A percentile compares a stretch with the other conserved stretches of the same genome.
phyloP scores from a whole-genome alignment of 2,888 invertebrate species.

The Brachynemurus nebulosus region DNA sequence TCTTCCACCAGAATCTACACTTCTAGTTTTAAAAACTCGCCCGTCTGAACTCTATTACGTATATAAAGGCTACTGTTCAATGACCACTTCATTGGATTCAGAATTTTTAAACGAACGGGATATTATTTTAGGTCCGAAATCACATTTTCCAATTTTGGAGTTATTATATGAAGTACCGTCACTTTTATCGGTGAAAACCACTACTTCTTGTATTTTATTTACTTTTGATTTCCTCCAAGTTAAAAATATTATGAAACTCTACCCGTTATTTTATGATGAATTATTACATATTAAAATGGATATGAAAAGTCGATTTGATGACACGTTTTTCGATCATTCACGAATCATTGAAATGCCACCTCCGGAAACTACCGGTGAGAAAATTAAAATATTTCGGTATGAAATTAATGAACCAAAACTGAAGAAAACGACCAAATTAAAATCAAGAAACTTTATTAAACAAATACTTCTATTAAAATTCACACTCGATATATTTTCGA shows the following conservation, averaged over 20 bases:
- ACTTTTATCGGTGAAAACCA: conserved; percentile 11
- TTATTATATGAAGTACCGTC: conserved; percentile 13
- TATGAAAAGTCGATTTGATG: no score
- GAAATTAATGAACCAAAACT: no score
- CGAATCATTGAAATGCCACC: no score
- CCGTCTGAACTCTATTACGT: conserved; percentile 12
- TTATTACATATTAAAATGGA: no score
- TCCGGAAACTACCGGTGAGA: no score
- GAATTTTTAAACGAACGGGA: conserved; percentile 12
- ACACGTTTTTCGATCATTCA: no score
- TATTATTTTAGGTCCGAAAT: conserved; percentile 13
- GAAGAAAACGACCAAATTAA: no score
- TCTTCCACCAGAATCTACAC: conserved; percentile 12
- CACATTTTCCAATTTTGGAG: conserved; percentile 15
- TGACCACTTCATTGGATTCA: conserved; percentile 14
- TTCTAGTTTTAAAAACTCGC: conserved; percentile 3
- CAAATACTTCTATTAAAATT: no score
- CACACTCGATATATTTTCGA: no score
- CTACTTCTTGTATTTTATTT: conserved; percentile 16
- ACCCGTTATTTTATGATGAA: neutral
- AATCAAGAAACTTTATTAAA: no score
- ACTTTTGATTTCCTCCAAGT: conserved; percentile 12
- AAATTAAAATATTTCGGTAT: no score
- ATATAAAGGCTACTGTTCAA: conserved; percentile 15
- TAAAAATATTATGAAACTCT: conserved; percentile 10